Percentiles rank a stretch among this genome's conserved stretches.
Conservation (phyloP, 1,140 invertebrate genomes). For the Apolygus lucorum region DNA sequence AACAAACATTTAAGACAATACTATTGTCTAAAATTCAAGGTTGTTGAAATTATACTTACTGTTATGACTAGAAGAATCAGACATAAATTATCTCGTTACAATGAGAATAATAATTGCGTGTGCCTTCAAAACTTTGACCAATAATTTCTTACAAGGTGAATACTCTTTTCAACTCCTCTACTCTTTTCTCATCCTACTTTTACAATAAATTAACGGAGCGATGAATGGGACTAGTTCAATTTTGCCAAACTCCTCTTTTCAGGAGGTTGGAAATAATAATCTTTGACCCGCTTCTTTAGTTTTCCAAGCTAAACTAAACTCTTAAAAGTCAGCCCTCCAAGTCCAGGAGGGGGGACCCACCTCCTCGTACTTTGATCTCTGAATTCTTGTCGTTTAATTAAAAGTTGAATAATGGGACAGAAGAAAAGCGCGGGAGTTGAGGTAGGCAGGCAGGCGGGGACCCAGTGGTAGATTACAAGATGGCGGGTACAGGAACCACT, state of each 20-base stretch:
- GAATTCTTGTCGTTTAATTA: constrained; percentile 15
- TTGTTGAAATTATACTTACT: too few relatives aligned
- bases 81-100: too few relatives aligned
- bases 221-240: constrained; percentile 8
- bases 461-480: constrained; percentile 3
- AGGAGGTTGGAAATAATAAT: constrained; percentile 3
- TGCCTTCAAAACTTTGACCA: too few relatives aligned
- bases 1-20: too few relatives aligned
- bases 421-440: neutral
- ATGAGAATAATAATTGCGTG: too few relatives aligned
- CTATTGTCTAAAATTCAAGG: too few relatives aligned
- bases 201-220: neutral
- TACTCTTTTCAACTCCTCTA: too few relatives aligned
- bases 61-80: too few relatives aligned
- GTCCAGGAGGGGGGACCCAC: neutral
- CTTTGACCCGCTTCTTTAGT: neutral
- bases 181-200: too few relatives aligned
- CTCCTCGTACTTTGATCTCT: constrained; percentile 1
- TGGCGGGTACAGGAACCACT: neutral
- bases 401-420: constrained; percentile 15
- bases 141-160: too few relatives aligned
- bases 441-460: neutral
- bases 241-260: neutral
- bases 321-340: neutral
- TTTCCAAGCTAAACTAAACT: constrained; percentile 3